Evolutionary conservation across 2,888 invertebrate genomes (phyloP).

Genomic region (Cenopis cana): DNA sequence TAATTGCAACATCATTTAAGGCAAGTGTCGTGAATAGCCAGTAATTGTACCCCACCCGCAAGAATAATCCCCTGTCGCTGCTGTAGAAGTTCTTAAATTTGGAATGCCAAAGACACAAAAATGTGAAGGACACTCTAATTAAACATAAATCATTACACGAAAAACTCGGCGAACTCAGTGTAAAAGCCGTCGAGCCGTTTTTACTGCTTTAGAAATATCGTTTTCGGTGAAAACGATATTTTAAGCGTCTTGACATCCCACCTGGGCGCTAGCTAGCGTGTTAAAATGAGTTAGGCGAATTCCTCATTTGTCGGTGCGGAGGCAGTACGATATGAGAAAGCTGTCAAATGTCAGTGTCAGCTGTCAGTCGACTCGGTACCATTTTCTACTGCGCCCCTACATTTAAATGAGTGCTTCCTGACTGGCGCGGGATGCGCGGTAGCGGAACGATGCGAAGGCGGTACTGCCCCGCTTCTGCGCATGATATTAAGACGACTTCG

Average conservation of each 20-base stretch:
- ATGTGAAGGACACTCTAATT: slow-evolving; percentile 73
- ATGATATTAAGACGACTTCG: no score
- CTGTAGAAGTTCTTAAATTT: slow-evolving; percentile 63
- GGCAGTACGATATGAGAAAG: no score
- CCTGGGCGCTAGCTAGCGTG: slow-evolving; percentile 70
- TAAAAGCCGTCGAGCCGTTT: slow-evolving; percentile 70
- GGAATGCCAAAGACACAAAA: slow-evolving; percentile 62
- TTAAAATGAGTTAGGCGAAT: slow-evolving; percentile 73
- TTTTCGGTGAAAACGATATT: slow-evolving; percentile 76
- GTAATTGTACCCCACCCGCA: slow-evolving; percentile 23
- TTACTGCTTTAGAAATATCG: slow-evolving; percentile 74
- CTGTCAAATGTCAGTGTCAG: no score
- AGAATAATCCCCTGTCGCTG: slow-evolving; percentile 47
- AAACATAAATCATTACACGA: slow-evolving; percentile 77
- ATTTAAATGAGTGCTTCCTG: no score
- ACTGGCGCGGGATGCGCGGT: no score
- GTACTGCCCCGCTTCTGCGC: no score
- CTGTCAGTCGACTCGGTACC: no score
- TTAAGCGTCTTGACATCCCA: slow-evolving; percentile 69
- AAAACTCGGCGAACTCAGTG: slow-evolving; percentile 64
- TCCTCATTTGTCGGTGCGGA: no score
- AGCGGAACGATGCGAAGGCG: no score
- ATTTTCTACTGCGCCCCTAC: no score
- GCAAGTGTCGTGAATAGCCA: slow-evolving; percentile 28
- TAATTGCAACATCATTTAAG: background rate